Conservation (phyloP, 2,113 vertebrate genomes). For the Tylochromis polylepis region DNA sequence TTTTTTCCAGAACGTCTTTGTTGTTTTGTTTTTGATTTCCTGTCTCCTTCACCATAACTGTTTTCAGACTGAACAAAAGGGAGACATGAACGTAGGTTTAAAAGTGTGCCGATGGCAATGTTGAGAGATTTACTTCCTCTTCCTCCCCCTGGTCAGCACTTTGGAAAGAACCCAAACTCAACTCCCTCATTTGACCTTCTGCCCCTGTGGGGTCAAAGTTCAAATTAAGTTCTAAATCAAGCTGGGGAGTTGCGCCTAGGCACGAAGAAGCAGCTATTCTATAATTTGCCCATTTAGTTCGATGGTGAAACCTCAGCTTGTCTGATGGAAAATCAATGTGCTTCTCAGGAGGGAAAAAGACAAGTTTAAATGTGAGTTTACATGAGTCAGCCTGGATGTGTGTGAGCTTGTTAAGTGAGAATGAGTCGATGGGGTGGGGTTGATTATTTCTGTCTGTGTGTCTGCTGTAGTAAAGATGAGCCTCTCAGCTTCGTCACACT, state of each 20-base stretch:
- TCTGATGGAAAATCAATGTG: background rate
- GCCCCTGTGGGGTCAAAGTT: constrained; percentile 1
- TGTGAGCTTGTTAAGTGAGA: constrained; percentile 42
- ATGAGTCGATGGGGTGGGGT: constrained; percentile 22
- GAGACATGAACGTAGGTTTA: background rate
- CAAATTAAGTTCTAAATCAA: background rate
- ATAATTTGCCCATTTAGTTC: background rate
- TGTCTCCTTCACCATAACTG: background rate
- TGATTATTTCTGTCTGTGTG: background rate
- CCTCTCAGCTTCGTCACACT: constrained; percentile 2
- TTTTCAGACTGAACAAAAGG: background rate
- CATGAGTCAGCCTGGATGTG: constrained; percentile 56
- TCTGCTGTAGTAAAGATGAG: constrained; percentile 46
- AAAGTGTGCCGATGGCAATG: background rate
- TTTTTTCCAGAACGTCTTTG: background rate
- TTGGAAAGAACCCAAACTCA: background rate
- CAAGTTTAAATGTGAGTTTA: constrained; percentile 19
- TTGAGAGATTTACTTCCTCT: background rate
- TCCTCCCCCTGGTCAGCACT: background rate
- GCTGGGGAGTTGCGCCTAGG: background rate
- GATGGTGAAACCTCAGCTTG: background rate
- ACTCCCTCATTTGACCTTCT: background rate
- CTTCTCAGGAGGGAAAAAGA: background rate
- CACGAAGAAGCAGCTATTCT: background rate
- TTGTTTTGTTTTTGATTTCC: background rate